phyloP scores from a whole-genome alignment of 35 echinoderm and acorn worm species.

The Apostichopus japonicus region DNA sequence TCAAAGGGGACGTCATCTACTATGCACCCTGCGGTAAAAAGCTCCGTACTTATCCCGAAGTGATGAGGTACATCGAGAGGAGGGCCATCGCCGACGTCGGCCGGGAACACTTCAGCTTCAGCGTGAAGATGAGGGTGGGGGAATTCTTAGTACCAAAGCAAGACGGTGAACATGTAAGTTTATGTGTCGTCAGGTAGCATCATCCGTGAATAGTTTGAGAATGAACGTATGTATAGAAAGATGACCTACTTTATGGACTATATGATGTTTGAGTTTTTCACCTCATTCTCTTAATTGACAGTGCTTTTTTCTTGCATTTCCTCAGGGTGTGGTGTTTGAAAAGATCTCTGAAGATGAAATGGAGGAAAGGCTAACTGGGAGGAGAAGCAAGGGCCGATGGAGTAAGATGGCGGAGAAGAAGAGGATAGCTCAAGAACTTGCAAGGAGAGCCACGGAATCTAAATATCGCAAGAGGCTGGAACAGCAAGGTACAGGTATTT shows the following conservation, averaged over 20 bases:
- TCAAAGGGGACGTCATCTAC: constrained; percentile 97
- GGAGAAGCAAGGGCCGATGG: constrained; percentile 59
- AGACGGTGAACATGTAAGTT: constrained; percentile 81
- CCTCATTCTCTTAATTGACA: too few relatives aligned
- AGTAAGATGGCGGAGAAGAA: constrained; percentile 78
- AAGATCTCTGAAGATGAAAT: constrained; percentile 87
- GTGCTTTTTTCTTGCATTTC: too few relatives aligned
- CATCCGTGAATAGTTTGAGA: too few relatives aligned
- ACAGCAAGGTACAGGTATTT: constrained; percentile 79
- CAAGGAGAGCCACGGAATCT: constrained; percentile 71
- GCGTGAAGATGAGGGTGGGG: constrained; percentile 92
- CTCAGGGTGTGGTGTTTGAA: constrained; percentile 94
- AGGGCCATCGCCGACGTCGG: constrained; percentile 71
- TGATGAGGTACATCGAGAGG: constrained; percentile 90
- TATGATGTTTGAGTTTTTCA: not conserved
- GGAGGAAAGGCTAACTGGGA: constrained; percentile 71
- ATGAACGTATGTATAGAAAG: too few relatives aligned
- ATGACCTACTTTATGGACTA: too few relatives aligned
- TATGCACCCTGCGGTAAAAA: constrained; percentile 99
- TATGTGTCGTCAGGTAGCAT: not conserved
- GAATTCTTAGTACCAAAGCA: constrained; percentile 98
- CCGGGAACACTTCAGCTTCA: constrained; percentile 96
- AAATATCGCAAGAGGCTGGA: constrained; percentile 86
- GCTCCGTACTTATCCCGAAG: constrained; percentile 92
- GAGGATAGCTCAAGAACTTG: constrained; percentile 88